These are phyloP conservation scores for Spea hammondii DNA, from an alignment of 2,797 vertebrate species.

Conservation along the genomic window DNA sequence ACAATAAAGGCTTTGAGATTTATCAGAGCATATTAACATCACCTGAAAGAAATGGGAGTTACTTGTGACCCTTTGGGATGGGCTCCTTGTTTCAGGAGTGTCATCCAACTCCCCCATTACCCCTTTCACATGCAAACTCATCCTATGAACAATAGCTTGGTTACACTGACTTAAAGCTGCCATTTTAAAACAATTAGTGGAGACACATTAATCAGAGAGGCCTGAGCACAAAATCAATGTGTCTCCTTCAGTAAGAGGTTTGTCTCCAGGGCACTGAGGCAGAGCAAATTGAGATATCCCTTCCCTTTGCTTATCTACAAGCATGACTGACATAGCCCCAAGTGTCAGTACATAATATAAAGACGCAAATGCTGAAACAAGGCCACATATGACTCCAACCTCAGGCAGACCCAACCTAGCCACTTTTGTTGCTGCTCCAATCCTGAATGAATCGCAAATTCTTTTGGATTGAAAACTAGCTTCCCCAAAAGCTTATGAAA, in stretches of 20 bases:
- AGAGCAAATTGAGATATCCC: background rate
- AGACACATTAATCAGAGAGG: constrained; percentile 76
- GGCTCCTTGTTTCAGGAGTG: constrained; percentile 64
- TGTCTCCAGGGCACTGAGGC: constrained; percentile 17
- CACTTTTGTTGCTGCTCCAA: no score
- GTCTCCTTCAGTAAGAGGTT: constrained; percentile 50
- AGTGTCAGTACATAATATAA: no score
- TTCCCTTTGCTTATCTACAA: constrained; percentile 37
- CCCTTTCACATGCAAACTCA: constrained; percentile 70
- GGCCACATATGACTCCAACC: no score
- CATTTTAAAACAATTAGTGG: constrained; percentile 74
- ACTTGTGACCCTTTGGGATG: constrained; percentile 68
- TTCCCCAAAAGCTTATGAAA: no score
- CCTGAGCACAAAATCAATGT: constrained; percentile 60
- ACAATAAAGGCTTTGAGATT: constrained; percentile 67
- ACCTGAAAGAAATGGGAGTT: constrained; percentile 77
- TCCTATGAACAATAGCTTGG: constrained; percentile 69
- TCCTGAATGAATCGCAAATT: no score
- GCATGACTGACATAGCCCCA: background rate
- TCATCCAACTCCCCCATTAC: constrained; percentile 55
- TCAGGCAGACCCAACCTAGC: no score
- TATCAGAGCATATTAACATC: constrained; percentile 74
- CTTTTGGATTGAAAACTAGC: no score
- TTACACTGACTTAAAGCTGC: constrained; percentile 67
- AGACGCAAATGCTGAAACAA: no score